Base-by-base conservation (phyloP, 2,113 vertebrate species). In the Podarcis cretensis region DNA sequence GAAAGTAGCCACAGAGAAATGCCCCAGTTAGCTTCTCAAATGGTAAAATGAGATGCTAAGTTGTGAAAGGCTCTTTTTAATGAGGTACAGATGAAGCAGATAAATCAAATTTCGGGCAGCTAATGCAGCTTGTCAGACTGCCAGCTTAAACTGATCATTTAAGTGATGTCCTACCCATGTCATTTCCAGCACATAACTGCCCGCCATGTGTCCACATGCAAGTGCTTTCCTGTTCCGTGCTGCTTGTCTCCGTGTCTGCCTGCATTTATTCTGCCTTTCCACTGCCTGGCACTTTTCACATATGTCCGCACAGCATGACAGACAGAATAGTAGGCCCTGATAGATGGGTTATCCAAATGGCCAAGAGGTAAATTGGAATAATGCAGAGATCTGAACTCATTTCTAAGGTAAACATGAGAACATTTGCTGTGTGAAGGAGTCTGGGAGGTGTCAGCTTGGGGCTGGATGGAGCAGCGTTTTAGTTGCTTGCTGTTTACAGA, bases 331-430 rank as follows among this genome's bases (percentile, higher is more conserved):
- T 59, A 37, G 69, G 73, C 87, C 37, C n/a, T 79, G 92, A 14
- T 80, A 81, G 80, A 65, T 75, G 75, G 13, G 89, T 84, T 89
- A n/a, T 90, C 48, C 77, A 89, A 80, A 63, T 4, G 82, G 57
- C 89, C 84, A 32, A 91, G 48, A 90, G 88, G 76, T 23, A 76
- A 54, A 91, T 30, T 71, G 81, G 81, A 89, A 83, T 83, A 89
- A 83, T 35, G 37, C 75, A 89, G 89, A 90, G 59, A 37, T 63
- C 18, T 30, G 57, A 54, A 79, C 57, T 87, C 80, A 59, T 54
- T 23, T 76, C 13, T 76, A 88, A 89, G 30, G 32, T 71, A 87
- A 91, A 43, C 84, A 89, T 74, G 83, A 65, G 74, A 48, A 59
- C 66, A 79, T 83, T 71, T 78, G 73, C 75, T 40, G 57, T 76